Conservation (phyloP, 2,888 invertebrate genomes). For the Hybos culiciformis region DNA sequence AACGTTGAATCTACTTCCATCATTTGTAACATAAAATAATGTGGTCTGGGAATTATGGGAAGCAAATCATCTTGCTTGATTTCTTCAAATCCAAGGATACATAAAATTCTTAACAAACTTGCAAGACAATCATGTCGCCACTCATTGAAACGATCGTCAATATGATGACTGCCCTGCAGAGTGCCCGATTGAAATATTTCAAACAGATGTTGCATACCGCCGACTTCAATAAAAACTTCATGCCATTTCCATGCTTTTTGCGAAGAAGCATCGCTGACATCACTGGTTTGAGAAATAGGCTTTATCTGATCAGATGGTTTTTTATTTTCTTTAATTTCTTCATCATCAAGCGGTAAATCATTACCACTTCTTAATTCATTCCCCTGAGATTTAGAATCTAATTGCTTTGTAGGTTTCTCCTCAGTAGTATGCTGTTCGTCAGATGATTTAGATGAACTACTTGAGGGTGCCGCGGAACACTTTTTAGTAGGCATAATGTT, state of each 20-base stretch:
- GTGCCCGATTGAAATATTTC: constrained; percentile 84
- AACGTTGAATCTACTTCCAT: constrained; percentile 76
- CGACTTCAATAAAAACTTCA: constrained; percentile 69
- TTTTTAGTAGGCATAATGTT: too few species aligned
- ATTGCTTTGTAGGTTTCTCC: constrained; percentile 13
- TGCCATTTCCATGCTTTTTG: constrained; percentile 44
- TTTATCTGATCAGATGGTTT: neutral
- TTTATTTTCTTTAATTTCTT: neutral
- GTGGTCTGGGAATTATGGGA: constrained; percentile 52
- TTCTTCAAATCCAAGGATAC: constrained; percentile 63
- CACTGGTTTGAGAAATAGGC: too few species aligned
- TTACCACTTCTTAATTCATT: too few species aligned
- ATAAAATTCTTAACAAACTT: constrained; percentile 68
- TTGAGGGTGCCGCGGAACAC: constrained; percentile 13
- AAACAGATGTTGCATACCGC: constrained; percentile 75
- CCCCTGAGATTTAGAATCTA: constrained; percentile 11
- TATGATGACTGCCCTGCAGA: constrained; percentile 63
- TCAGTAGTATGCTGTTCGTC: too few species aligned
- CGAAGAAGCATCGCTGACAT: constrained; percentile 4
- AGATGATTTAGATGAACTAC: constrained; percentile 13
- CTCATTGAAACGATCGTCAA: constrained; percentile 42
- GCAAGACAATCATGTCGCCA: constrained; percentile 94
- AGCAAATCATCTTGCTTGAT: constrained; percentile 36
- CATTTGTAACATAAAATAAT: constrained; percentile 51
- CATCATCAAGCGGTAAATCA: constrained; percentile 1